Percentiles rank a stretch among this genome's conserved stretches.
phyloP scores from a whole-genome alignment of 2,888 invertebrate genomes.

The Platycheirus albimanus region DNA sequence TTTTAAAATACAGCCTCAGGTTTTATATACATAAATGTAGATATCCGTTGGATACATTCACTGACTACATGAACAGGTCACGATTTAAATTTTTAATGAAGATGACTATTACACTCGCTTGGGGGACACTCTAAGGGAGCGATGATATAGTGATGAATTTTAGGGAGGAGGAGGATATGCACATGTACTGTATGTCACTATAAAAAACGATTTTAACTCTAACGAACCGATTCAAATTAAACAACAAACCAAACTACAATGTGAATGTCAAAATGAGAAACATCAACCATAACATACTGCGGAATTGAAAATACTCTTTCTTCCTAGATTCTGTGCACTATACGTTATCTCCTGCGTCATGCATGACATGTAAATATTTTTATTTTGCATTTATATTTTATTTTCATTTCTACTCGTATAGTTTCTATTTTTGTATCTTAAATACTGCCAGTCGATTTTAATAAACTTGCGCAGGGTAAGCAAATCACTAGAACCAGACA shows the following conservation, averaged over 20 bases:
- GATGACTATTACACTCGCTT: not conserved
- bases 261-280: not conserved
- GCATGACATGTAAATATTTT: slow-evolving; percentile 51
- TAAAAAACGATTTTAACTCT: not conserved
- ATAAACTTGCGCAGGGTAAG: slow-evolving; percentile 18
- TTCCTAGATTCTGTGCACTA: slow-evolving; percentile 11
- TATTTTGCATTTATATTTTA: slow-evolving; percentile 25
- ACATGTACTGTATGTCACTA: not conserved
- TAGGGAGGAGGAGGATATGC: no score
- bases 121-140: not conserved
- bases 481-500: slow-evolving; percentile 7
- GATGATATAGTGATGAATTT: no score
- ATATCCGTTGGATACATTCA: slow-evolving; percentile 10
- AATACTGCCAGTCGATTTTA: slow-evolving; percentile 24
- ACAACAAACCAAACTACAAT: slow-evolving; percentile 35
- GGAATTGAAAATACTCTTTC: slow-evolving; percentile 13
- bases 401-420: not conserved
- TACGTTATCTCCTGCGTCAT: slow-evolving; percentile 57
- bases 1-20: no score
- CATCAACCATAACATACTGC: not conserved
- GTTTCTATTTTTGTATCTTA: slow-evolving; percentile 54
- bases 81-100: slow-evolving; percentile 7
- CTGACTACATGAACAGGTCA: slow-evolving; percentile 5
- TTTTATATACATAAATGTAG: no score
- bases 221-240: slow-evolving; percentile 26